Conservation (phyloP, 2,113 vertebrate species). For the Rhinichthys klamathensis region DNA sequence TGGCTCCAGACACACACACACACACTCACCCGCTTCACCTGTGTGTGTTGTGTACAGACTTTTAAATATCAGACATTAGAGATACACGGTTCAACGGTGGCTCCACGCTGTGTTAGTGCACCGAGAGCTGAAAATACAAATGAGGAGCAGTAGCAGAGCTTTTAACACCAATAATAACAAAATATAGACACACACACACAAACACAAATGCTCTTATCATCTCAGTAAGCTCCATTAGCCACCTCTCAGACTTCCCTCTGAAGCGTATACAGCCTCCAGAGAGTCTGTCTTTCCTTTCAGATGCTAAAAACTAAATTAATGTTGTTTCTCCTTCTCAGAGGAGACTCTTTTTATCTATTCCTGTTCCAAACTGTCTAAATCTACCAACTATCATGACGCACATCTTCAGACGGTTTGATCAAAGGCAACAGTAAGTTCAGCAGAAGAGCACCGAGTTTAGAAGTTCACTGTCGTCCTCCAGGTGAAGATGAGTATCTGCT, state of each 20-base stretch:
- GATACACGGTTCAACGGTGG: not conserved
- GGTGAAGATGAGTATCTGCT: not conserved
- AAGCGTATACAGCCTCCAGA: constrained; percentile 10
- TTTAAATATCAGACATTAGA: constrained; percentile 26
- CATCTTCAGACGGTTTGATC: not conserved
- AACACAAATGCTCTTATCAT: constrained; percentile 33
- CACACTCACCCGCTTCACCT: not conserved
- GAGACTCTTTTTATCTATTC: not conserved
- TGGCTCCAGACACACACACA: constrained; percentile 1
- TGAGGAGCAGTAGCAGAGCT: not conserved
- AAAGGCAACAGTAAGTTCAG: not conserved
- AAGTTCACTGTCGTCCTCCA: not conserved
- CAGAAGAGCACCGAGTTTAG: not conserved
- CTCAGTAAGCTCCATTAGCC: constrained; percentile 32
- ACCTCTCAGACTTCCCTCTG: constrained; percentile 52
- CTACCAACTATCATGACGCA: not conserved
- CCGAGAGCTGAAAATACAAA: constrained; percentile 18
- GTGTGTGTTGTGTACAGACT: not conserved
- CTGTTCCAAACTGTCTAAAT: constrained; percentile 6
- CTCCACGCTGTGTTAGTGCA: not conserved
- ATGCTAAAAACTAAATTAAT: constrained; percentile 10
- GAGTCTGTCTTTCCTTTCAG: constrained; percentile 12
- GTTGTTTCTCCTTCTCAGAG: not conserved
- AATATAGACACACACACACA: not conserved
- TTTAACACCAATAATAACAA: constrained; percentile 14